phyloP scores from a whole-genome alignment of 2,888 invertebrate genomes.

The Beris chalybata region DNA sequence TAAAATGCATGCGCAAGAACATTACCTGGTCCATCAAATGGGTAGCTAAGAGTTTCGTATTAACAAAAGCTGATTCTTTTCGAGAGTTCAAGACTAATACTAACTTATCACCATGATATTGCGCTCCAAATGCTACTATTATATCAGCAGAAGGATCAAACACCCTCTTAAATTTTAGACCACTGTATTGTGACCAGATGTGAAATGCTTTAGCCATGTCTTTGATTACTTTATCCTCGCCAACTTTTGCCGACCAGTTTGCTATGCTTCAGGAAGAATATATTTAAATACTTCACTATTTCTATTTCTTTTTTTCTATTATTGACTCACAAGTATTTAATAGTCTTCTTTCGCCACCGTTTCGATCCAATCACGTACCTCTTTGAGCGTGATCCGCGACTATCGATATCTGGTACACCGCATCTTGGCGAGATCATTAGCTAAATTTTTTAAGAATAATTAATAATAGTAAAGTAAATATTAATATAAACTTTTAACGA shows the following conservation, averaged over 20 bases:
- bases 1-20: slow-evolving; percentile 79
- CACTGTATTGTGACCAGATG: slow-evolving; percentile 70
- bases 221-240: slow-evolving; percentile 59
- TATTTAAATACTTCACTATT: slow-evolving; percentile 11
- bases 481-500: background rate
- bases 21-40: slow-evolving; percentile 75
- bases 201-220: slow-evolving; percentile 66
- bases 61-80: slow-evolving; percentile 7
- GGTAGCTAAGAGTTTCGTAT: slow-evolving; percentile 54
- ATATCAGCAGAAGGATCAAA: slow-evolving; percentile 69
- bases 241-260: slow-evolving; percentile 68
- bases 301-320: background rate
- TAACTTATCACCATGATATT: slow-evolving; percentile 68
- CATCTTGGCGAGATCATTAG: slow-evolving; percentile 69
- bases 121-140: slow-evolving; percentile 69
- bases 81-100: background rate
- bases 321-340: slow-evolving; percentile 68
- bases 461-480: slow-evolving; percentile 1
- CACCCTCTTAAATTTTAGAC: slow-evolving; percentile 61
- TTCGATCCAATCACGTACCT: slow-evolving; percentile 64
- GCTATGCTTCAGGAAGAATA: slow-evolving; percentile 60
- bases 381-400: slow-evolving; percentile 47
- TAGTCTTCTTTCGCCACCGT: slow-evolving; percentile 69
- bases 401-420: slow-evolving; percentile 69
- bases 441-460: slow-evolving; percentile 51